These are phyloP conservation scores for Gorsachius magnificus DNA, from an alignment of 2,797 vertebrate genomes.

Conservation along the genomic window DNA sequence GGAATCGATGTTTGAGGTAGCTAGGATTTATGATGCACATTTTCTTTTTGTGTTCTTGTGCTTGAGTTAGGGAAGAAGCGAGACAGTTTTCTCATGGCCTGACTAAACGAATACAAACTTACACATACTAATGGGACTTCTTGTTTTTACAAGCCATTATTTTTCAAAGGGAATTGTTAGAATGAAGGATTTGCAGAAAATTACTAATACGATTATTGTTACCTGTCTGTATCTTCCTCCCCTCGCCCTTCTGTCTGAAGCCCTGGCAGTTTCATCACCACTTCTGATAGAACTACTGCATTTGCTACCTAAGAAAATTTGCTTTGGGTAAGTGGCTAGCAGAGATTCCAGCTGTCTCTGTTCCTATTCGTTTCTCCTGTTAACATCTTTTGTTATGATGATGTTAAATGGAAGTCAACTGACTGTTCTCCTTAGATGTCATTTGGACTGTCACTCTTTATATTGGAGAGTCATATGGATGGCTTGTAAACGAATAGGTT, in stretches of 20 bases:
- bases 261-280: not conserved
- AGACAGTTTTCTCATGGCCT: not conserved
- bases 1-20: not conserved
- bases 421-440: not conserved
- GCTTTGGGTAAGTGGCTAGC: not conserved
- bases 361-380: not conserved
- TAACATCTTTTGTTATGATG: not conserved
- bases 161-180: not conserved
- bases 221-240: not conserved
- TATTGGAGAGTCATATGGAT: not conserved
- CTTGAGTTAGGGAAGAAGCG: not conserved
- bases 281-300: not conserved
- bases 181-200: not conserved
- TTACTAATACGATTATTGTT: not conserved
- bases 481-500: not conserved
- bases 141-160: not conserved
- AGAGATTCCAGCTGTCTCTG: not conserved
- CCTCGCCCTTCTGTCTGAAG: not conserved
- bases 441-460: not conserved
- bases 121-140: not conserved
- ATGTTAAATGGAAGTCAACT: not conserved
- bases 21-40: not conserved
- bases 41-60: not conserved
- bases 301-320: not conserved
- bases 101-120: not conserved